Base-by-base conservation (phyloP, 1,140 invertebrate species). In the Drepana arcuata region DNA sequence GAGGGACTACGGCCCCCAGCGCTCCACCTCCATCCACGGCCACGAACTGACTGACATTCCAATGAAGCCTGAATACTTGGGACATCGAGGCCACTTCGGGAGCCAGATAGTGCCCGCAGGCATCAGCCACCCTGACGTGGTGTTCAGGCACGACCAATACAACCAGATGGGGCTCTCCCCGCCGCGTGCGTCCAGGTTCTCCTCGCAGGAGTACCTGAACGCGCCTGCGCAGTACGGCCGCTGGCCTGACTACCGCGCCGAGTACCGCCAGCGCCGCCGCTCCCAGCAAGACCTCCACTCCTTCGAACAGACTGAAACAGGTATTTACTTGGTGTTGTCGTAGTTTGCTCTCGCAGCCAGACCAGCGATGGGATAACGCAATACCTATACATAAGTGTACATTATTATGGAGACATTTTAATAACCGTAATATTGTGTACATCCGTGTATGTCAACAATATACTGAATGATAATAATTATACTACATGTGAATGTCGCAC, bases 151-250 rank as follows among this genome's bases (percentile, higher is more conserved):
- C 12, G 82, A 84, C 15, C 75, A 81, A 32, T 84, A 83, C 38
- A 54, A 40, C 0, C 74, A 74, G 42, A 61, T 72, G 35, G 77
- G 77, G 2, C 74, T 82, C 35, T 73, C 70, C 0, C 70, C 78
- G 6, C 74, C 80, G 6, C 51, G 80, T n/a, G 66, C 79, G 3
- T 75, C 80, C 5, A 37, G 83, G 31, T 84, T 84, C 30, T 84
- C 83, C 0, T 84, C 83, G 1, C 83, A 84, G 45, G 83, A 84
- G 63, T 84, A 84, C 35, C 45, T 84, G 46, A 84, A 84, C 35
- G 68, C 67, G 7, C 73, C 77, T 1, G 69, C 62, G 7, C 66
- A 77, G 42, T 66, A 69, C 16, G 75, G 70, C 0, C 42, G 78
- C 16, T 73, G 78, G 78, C 62, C 71, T 5, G 65, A 77, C 39